phyloP scores from a whole-genome alignment of 2,888 invertebrate genomes.

The Andrena hattorfiana region DNA sequence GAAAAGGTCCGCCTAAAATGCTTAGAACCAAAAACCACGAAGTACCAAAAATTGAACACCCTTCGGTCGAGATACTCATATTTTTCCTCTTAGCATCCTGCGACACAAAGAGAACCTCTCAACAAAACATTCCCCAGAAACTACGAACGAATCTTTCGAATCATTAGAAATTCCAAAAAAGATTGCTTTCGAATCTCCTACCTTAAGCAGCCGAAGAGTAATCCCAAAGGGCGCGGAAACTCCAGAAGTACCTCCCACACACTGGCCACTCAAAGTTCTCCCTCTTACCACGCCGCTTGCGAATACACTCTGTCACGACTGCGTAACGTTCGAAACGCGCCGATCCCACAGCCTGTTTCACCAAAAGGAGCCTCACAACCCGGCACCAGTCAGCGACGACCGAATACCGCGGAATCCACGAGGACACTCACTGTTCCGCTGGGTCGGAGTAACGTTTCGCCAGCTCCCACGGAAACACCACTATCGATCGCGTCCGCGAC shows the following conservation, averaged over 20 bases:
- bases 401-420: slow-evolving; percentile 2
- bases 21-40: no score
- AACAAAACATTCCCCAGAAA: no score
- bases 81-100: no score
- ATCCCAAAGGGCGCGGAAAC: slow-evolving; percentile 25
- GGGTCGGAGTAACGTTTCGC: neutral
- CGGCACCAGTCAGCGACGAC: neutral
- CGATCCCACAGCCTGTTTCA: neutral
- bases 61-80: no score
- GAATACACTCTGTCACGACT: slow-evolving; percentile 33
- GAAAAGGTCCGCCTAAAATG: no score
- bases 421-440: neutral
- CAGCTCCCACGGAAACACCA: neutral
- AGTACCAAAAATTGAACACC: no score
- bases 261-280: slow-evolving; percentile 33
- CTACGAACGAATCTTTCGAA: neutral
- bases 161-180: neutral
- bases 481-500: slow-evolving; percentile 8
- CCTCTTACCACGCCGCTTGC: neutral
- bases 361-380: neutral
- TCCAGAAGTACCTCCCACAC: slow-evolving; percentile 9
- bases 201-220: slow-evolving; percentile 3
- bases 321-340: neutral
- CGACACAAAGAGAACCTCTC: no score
- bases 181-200: slow-evolving; percentile 8